Percentiles rank a stretch among this genome's conserved stretches.
These are phyloP conservation scores for Crax fasciolata DNA, from an alignment of 2,797 vertebrate species.

Conservation along the genomic window DNA sequence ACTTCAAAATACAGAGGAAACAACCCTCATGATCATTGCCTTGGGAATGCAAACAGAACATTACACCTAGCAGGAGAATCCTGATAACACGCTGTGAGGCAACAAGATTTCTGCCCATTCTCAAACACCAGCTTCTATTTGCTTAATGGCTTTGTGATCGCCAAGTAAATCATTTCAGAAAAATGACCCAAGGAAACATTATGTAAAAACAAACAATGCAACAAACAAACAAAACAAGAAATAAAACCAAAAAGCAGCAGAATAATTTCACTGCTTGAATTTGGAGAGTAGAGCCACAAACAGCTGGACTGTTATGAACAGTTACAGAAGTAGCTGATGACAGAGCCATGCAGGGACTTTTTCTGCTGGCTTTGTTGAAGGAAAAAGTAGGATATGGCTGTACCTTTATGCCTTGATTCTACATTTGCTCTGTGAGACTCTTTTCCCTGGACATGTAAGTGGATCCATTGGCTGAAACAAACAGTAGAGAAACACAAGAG, in stretches of 20 bases:
- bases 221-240: background rate
- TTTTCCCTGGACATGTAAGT: background rate
- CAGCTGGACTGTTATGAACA: too few species aligned
- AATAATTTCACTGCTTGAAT: background rate
- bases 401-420: background rate
- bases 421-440: background rate
- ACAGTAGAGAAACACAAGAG: background rate
- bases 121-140: background rate
- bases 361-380: background rate
- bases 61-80: background rate
- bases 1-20: background rate
- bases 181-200: background rate
- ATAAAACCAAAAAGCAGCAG: background rate
- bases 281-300: background rate
- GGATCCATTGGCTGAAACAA: background rate
- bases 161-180: too few species aligned
- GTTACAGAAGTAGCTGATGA: background rate
- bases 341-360: background rate
- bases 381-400: rapidly evolving
- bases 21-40: background rate
- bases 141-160: background rate
- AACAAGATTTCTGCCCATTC: background rate
- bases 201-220: background rate
- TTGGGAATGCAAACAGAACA: background rate
- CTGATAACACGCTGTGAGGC: rapidly evolving